Evolutionary conservation across 1,140 invertebrate species (phyloP).

Genomic region (Drusus annulatus): DNA sequence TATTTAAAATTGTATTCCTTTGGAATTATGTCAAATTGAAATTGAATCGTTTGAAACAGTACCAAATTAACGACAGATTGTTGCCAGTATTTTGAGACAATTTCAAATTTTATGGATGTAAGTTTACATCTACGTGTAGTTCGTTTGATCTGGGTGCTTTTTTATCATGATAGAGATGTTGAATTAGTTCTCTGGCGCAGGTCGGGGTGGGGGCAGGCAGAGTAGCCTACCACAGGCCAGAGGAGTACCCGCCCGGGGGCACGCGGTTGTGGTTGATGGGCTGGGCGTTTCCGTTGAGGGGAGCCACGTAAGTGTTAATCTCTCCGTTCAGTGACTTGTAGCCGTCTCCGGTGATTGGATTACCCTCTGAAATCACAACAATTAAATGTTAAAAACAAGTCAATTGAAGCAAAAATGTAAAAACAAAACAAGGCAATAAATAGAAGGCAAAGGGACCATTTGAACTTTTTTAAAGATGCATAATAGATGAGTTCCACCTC

Average conservation of each 20-base stretch:
- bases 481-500: no score
- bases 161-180: not conserved
- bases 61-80: not conserved
- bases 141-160: no score
- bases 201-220: constrained; percentile 1
- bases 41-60: not conserved
- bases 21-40: no score
- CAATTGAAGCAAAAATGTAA: no score
- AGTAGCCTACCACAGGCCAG: constrained; percentile 66
- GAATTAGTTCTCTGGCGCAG: not conserved
- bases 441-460: no score
- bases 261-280: constrained; percentile 66
- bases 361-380: constrained; percentile 65
- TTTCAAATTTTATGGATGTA: no score
- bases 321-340: constrained; percentile 72
- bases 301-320: constrained; percentile 69
- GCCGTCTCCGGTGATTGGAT: constrained; percentile 71
- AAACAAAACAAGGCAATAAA: no score
- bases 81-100: no score
- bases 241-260: constrained; percentile 69
- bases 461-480: no score
- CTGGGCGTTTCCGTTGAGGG: constrained; percentile 66
- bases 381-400: not conserved
- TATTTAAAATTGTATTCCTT: no score
- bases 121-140: no score